Evolutionary conservation across 2,797 vertebrate genomes (phyloP), one percentile per base, ranked within the genome.

Genomic region (Falco novaeseelandiae): DNA sequence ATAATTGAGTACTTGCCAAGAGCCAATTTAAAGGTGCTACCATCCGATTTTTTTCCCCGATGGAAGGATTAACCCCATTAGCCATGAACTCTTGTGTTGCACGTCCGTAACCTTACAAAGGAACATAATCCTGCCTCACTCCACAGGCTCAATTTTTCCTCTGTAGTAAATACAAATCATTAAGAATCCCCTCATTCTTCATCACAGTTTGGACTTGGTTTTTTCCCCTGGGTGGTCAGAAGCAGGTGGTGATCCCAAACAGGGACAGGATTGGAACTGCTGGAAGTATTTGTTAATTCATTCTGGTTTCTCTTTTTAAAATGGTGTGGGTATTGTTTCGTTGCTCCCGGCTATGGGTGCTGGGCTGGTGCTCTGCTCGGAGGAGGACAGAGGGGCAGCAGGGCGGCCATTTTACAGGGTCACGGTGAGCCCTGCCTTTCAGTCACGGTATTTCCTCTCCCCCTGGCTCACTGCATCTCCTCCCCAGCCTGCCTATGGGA

Each of bases 1-100:
- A 29, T 85, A 90, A 88, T 66, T 21, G 22, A 89, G 77, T 49
- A 65, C 69, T 94, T 90, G 87, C 87, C 67, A 65, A 76, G 55
- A 77, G 80, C 36, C 89, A 92, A 85, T 94, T 94, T 80, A 83
- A 92, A 95, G 94, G 92, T 86, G 63, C 77, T 89, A 63, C 83
- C 59, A 34, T 54, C 55, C 23, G 58, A 59, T 71, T 83, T 88
- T 51, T n/a, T 38, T 11, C 63, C 80, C 87, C 49, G 51, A 12
- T 3, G 70, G 74, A 67, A 83, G 59, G 87, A 92, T 94, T 88
- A 94, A 92, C 92, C 80, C 80, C 72, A 80, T 94, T 95, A 94
- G 57, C 79, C 20, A 44, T 62, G 69, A 90, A 61, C 72, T 67
- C 67, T 32, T 32, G 44, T 52, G 63, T 72, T 71, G 63, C 69